Percentiles rank a stretch among this genome's conserved stretches.
These are phyloP conservation scores for Axis porcinus DNA, from an alignment of 2,113 vertebrate species.

Conservation along the genomic window DNA sequence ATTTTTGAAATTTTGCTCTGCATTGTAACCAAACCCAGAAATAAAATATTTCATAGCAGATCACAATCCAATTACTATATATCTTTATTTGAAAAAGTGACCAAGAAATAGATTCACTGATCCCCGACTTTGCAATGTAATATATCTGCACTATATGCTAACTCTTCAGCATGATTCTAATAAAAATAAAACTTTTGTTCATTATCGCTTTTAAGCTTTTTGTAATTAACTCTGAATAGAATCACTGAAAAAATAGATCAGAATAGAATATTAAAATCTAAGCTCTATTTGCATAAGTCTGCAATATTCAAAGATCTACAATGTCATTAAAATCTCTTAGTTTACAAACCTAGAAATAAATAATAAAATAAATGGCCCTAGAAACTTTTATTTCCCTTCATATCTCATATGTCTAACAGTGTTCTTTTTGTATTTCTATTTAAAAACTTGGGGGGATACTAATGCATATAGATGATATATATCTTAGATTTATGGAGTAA, in stretches of 20 bases:
- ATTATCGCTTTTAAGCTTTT: conserved; percentile 59
- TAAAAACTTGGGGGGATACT: background rate
- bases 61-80: conserved; percentile 37
- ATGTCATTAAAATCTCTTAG: conserved; percentile 39
- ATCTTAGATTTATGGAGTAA: background rate
- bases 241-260: conserved; percentile 65
- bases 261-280: conserved; percentile 73
- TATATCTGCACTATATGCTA: conserved; percentile 42
- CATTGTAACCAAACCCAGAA: background rate
- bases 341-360: conserved; percentile 57
- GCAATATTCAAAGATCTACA: conserved; percentile 52
- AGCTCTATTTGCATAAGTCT: conserved; percentile 53
- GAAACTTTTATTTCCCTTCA: background rate
- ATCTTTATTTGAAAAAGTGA: conserved; percentile 52
- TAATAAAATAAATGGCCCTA: conserved; percentile 21
- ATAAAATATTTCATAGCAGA: conserved; percentile 18
- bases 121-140: conserved; percentile 31
- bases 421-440: background rate
- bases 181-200: conserved; percentile 57
- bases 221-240: conserved; percentile 71
- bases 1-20: conserved; percentile 5
- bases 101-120: conserved; percentile 49
- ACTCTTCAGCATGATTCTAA: conserved; percentile 59
- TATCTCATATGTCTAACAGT: background rate
- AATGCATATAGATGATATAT: background rate